These are phyloP conservation scores for Chelmon rostratus DNA, from an alignment of 2,797 vertebrate genomes.

Conservation along the genomic window DNA sequence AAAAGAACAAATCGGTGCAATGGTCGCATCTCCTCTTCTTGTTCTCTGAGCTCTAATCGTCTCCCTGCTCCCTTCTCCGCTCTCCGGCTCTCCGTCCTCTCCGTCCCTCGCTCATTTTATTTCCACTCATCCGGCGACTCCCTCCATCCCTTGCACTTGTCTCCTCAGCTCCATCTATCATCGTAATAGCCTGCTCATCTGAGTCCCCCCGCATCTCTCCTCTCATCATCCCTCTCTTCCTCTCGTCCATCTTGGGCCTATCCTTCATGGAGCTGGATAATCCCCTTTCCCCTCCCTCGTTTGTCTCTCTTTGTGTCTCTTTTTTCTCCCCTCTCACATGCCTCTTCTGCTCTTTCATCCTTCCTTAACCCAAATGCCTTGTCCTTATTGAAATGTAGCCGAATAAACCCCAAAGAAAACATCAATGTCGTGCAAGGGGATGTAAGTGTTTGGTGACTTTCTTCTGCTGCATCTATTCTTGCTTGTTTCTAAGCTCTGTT, in stretches of 20 bases:
- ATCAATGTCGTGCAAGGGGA: background rate
- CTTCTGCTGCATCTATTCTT: background rate
- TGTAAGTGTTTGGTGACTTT: background rate
- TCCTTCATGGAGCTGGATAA: conserved; percentile 54
- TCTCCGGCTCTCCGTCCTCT: conserved; percentile 7
- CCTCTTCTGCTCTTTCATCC: conserved; percentile 22
- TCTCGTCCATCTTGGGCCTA: conserved; percentile 43
- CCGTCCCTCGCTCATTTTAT: conserved; percentile 36
- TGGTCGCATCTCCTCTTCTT: background rate
- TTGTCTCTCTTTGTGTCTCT: conserved; percentile 47
- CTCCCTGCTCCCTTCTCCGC: conserved; percentile 10
- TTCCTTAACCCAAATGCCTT: conserved; percentile 10
- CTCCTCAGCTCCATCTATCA: conserved; percentile 67
- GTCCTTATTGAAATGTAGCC: conserved; percentile 19
- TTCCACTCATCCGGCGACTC: conserved; percentile 51
- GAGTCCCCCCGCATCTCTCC: conserved; percentile 51
- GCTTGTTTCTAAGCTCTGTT: background rate
- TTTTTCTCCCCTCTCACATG: conserved; percentile 11
- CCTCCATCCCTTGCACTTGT: conserved; percentile 39
- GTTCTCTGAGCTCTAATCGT: conserved; percentile 15
- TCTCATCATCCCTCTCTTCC: conserved; percentile 59
- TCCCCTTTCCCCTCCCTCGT: conserved; percentile 59
- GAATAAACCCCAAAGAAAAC: conserved; percentile 25
- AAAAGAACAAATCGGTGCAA: background rate
- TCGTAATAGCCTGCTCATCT: conserved; percentile 69